A percentile compares a stretch with the other conserved stretches of the same genome.
Conservation (phyloP, 1,140 invertebrate genomes). For the Leptinotarsa defecta region DNA sequence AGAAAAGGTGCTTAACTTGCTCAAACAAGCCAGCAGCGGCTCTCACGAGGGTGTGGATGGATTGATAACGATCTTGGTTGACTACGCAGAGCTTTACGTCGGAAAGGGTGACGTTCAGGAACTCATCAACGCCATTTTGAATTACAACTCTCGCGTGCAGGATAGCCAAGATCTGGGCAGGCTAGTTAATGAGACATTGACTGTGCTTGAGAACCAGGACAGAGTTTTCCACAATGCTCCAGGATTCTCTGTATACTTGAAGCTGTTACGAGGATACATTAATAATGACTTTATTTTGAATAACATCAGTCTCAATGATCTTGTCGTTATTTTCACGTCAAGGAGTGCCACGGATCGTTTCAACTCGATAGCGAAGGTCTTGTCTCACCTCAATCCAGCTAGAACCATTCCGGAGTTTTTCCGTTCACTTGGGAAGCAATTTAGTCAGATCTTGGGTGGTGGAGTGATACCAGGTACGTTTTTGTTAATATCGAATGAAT, state of each 20-base stretch:
- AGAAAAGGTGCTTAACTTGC: not conserved
- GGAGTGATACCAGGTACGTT: too few relatives aligned
- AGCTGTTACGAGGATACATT: not conserved
- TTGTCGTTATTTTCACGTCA: constrained; percentile 10
- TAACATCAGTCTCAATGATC: constrained; percentile 9
- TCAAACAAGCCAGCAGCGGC: constrained; percentile 11
- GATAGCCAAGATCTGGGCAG: not conserved
- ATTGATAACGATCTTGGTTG: constrained; percentile 1
- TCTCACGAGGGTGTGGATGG: constrained; percentile 18
- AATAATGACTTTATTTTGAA: constrained; percentile 12
- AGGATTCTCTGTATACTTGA: not conserved
- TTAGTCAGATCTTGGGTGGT: too few relatives aligned
- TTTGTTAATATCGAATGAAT: too few relatives aligned
- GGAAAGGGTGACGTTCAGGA: not conserved
- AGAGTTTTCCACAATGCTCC: not conserved
- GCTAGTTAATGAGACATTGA: not conserved
- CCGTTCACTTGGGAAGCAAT: not conserved
- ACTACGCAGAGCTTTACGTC: not conserved
- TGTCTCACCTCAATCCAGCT: not conserved
- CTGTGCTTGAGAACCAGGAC: not conserved
- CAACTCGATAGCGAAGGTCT: not conserved
- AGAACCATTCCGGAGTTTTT: not conserved
- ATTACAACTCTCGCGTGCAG: not conserved
- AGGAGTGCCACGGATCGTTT: constrained; percentile 1
- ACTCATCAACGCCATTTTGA: not conserved